Percentiles rank a stretch among this genome's conserved stretches.
Evolutionary conservation across 2,888 invertebrate species (phyloP).

Genomic region (Chaetogeoica ovagalla): DNA sequence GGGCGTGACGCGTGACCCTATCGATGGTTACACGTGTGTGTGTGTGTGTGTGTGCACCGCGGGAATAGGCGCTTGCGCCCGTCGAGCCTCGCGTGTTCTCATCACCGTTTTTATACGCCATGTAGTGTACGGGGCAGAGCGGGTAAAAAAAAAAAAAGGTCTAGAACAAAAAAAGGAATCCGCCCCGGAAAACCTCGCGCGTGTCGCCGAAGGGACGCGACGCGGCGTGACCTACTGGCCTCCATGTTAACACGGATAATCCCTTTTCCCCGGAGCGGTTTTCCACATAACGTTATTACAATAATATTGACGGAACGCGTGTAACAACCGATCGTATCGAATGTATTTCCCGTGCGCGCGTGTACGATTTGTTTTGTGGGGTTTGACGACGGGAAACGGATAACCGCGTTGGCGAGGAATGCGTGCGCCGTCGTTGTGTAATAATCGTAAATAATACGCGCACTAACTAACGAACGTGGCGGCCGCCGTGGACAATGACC

Average conservation of each 20-base stretch:
- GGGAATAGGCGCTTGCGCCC: not conserved
- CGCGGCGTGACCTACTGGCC: slow-evolving; percentile 24
- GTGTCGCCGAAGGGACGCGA: too few relatives aligned
- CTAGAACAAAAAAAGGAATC: too few relatives aligned
- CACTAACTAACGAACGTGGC: not conserved
- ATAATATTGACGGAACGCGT: too few relatives aligned
- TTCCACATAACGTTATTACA: not conserved
- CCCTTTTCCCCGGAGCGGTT: not conserved
- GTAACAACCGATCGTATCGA: not conserved
- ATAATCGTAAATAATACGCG: slow-evolving; percentile 10
- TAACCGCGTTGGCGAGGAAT: slow-evolving; percentile 32
- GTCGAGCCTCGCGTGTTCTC: not conserved
- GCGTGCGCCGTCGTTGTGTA: slow-evolving; percentile 33
- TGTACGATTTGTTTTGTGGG: too few relatives aligned
- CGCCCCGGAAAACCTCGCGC: too few relatives aligned
- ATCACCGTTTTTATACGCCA: not conserved
- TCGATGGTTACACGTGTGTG: slow-evolving; percentile 3
- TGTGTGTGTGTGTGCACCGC: not conserved
- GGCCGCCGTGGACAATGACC: slow-evolving; percentile 32
- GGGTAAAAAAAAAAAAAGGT: not conserved
- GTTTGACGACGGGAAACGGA: not conserved
- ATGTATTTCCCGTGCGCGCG: too few relatives aligned
- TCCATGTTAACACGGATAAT: not conserved
- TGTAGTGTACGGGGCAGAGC: not conserved
- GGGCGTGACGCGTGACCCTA: not conserved